Percentiles rank a stretch among this genome's conserved stretches.
phyloP scores from a whole-genome alignment of 2,113 vertebrate genomes.

The Girardinichthys multiradiatus region DNA sequence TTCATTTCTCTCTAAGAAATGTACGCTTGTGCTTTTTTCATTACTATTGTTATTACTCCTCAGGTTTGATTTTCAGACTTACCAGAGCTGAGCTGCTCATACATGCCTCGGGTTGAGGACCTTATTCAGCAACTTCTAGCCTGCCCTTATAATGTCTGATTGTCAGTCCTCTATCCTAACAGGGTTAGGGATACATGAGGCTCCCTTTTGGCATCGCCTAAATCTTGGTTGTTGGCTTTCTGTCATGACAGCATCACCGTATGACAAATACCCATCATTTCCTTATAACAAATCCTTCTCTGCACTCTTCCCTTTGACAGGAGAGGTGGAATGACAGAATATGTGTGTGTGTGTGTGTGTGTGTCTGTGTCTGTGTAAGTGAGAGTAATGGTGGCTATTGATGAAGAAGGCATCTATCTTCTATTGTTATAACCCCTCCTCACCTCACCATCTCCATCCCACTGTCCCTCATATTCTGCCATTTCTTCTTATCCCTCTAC shows the following conservation, averaged over 20 bases:
- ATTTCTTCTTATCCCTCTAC: conserved; percentile 9
- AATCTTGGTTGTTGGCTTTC: conserved; percentile 56
- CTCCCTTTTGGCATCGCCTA: conserved; percentile 50
- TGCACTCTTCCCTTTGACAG: conserved; percentile 39
- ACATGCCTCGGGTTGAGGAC: conserved; percentile 54
- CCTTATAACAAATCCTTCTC: conserved; percentile 47
- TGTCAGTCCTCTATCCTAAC: conserved; percentile 55
- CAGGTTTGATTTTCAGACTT: conserved; percentile 10
- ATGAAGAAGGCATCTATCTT: conserved; percentile 34
- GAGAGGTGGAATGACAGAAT: conserved; percentile 22
- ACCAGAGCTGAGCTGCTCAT: conserved; percentile 20
- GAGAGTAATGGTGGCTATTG: conserved; percentile 28
- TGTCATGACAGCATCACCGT: conserved; percentile 32
- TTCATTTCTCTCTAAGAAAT: conserved; percentile 33
- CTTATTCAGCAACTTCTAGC: conserved; percentile 36
- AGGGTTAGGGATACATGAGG: conserved; percentile 49
- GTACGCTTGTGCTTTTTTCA: neutral
- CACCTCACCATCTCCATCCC: conserved; percentile 18
- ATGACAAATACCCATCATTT: conserved; percentile 67
- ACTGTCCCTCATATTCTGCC: conserved; percentile 25
- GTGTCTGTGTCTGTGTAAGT: conserved; percentile 6
- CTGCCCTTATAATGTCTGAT: conserved; percentile 60
- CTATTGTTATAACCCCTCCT: conserved; percentile 29
- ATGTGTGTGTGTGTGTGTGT: conserved; percentile 1
- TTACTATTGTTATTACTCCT: neutral